Evolutionary conservation across 2,797 vertebrate species (phyloP).

Genomic region (Sorex maritimensis): DNA sequence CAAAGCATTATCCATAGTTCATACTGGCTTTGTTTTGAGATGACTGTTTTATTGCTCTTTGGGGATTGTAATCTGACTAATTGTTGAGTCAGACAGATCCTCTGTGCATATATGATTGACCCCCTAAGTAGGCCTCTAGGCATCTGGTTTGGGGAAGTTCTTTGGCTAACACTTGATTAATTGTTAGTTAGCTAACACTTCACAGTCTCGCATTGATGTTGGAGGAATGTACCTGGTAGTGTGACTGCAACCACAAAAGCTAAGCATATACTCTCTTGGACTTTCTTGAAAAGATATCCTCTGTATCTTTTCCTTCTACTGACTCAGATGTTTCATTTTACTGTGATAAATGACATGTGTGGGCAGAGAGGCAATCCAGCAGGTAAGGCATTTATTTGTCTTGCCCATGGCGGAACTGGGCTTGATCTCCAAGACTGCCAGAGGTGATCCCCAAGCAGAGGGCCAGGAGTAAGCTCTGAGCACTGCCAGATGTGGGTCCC

Average conservation of each 20-base stretch:
- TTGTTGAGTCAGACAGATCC: neutral
- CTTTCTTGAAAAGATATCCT: neutral
- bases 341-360: neutral
- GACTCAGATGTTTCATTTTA: neutral
- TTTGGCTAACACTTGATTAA: no score
- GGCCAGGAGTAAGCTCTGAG: no score
- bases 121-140: neutral
- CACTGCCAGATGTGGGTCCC: no score
- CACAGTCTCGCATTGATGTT: no score
- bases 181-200: no score
- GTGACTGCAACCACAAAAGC: no score
- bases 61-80: neutral
- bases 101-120: accelerated
- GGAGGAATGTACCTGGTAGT: neutral
- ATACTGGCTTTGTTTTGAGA: neutral
- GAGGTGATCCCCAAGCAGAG: no score
- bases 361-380: no score
- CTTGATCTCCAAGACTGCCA: no score
- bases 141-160: neutral
- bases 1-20: neutral
- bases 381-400: no score
- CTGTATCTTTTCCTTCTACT: neutral
- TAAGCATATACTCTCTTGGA: neutral
- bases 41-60: neutral
- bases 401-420: no score